phyloP scores from a whole-genome alignment of 1,140 invertebrate species.

The Temnothorax nylanderi region DNA sequence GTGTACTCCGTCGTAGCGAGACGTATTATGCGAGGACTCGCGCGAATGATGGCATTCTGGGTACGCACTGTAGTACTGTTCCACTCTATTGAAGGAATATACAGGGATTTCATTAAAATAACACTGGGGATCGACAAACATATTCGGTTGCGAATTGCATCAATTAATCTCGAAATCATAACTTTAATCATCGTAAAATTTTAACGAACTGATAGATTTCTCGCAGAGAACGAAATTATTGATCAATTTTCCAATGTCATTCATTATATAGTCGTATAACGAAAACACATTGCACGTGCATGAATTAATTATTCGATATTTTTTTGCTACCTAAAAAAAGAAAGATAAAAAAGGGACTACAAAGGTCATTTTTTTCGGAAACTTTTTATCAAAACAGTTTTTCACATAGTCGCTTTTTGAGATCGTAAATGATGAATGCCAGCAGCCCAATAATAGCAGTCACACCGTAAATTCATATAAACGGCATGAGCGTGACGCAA shows the following conservation, averaged over 20 bases:
- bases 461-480: constrained; percentile 3
- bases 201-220: neutral
- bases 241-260: neutral
- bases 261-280: neutral
- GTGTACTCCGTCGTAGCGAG: constrained; percentile 14
- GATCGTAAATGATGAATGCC: neutral
- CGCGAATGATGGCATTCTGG: neutral
- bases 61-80: neutral
- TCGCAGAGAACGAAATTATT: neutral
- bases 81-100: neutral
- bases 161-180: neutral
- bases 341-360: neutral
- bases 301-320: constrained; percentile 1
- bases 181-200: neutral
- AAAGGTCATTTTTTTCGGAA: neutral
- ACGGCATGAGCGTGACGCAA: neutral
- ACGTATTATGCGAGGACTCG: constrained; percentile 67
- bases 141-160: neutral
- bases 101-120: neutral
- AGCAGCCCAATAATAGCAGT: neutral
- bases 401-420: neutral
- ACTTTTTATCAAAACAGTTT: neutral
- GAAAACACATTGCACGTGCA: neutral
- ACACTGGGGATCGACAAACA: neutral
- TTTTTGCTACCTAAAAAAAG: neutral